These are phyloP conservation scores for Diarsia brunnea DNA, from an alignment of 2,888 invertebrate species.

Conservation along the genomic window DNA sequence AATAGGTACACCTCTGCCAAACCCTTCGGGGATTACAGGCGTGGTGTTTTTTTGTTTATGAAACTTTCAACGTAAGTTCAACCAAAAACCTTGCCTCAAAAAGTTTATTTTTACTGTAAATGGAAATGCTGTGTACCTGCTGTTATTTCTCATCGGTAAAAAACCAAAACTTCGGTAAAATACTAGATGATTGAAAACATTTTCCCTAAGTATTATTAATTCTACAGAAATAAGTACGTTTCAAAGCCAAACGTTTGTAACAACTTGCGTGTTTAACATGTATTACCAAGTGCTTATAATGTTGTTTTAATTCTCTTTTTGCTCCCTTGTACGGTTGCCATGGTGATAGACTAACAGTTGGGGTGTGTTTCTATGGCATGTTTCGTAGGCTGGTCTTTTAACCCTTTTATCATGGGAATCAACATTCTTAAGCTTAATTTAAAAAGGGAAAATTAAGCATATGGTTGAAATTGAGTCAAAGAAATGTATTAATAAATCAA, in stretches of 20 bases:
- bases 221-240: slow-evolving; percentile 12
- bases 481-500: neutral
- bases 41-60: neutral
- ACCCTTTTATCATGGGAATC: neutral
- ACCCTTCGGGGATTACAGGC: no score
- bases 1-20: no score
- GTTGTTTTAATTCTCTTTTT: slow-evolving; percentile 34
- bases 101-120: neutral
- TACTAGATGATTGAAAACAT: neutral
- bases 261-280: slow-evolving; percentile 34
- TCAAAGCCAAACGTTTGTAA: neutral
- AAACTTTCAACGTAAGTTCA: neutral
- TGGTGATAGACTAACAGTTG: slow-evolving; percentile 44
- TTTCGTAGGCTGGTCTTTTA: neutral
- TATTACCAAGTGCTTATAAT: slow-evolving; percentile 27
- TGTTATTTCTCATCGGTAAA: neutral
- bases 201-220: neutral
- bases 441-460: neutral
- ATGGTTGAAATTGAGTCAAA: neutral
- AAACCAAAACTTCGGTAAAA: neutral
- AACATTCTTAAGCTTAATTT: neutral
- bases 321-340: slow-evolving; percentile 32
- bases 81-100: neutral
- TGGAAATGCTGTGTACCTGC: neutral
- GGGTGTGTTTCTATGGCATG: slow-evolving; percentile 15